A percentile compares a stretch with the other conserved stretches of the same genome.
Evolutionary conservation across 2,797 vertebrate species (phyloP).

Genomic region (Pseudomugil gertrudae): DNA sequence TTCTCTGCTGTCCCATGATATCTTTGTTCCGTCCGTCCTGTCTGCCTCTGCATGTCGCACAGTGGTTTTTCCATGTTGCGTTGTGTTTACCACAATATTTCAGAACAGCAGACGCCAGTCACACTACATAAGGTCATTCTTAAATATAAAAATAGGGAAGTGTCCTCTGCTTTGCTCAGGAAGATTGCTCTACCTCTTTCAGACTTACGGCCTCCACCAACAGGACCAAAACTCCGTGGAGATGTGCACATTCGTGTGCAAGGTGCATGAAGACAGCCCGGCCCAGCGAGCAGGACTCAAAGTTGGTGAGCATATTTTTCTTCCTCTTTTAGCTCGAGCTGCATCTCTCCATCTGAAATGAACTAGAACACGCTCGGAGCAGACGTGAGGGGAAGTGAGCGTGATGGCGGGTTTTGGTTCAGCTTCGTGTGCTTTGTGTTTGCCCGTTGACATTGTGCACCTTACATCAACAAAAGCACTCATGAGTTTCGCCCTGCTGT

Average conservation of each 20-base stretch:
- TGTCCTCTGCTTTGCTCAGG: not conserved
- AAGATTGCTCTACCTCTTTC: conserved; percentile 51
- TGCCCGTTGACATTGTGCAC: conserved; percentile 24
- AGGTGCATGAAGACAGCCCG: conserved; percentile 89
- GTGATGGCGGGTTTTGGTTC: conserved; percentile 18
- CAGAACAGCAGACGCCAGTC: conserved; percentile 12
- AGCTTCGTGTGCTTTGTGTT: conserved; percentile 15
- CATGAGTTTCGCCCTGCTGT: conserved; percentile 38
- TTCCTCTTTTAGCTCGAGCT: conserved; percentile 1
- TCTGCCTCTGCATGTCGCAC: conserved; percentile 23
- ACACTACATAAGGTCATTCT: not conserved
- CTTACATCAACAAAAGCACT: conserved; percentile 56
- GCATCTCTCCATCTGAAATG: conserved; percentile 31
- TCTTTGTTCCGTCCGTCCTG: conserved; percentile 11
- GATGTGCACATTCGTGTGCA: conserved; percentile 96
- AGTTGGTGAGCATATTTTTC: conserved; percentile 84
- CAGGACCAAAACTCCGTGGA: conserved; percentile 92
- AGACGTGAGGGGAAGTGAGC: conserved; percentile 35
- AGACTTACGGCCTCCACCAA: conserved; percentile 96
- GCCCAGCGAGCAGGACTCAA: conserved; percentile 90
- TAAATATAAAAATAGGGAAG: not conserved
- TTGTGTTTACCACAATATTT: not conserved
- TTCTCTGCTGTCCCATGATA: conserved; percentile 8
- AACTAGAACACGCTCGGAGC: conserved; percentile 24
- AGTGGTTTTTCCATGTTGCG: conserved; percentile 21